Evolutionary conservation across 2,113 vertebrate species (phyloP), one percentile per base, ranked within the genome.

Genomic region (Tachysurus fulvidraco): DNA sequence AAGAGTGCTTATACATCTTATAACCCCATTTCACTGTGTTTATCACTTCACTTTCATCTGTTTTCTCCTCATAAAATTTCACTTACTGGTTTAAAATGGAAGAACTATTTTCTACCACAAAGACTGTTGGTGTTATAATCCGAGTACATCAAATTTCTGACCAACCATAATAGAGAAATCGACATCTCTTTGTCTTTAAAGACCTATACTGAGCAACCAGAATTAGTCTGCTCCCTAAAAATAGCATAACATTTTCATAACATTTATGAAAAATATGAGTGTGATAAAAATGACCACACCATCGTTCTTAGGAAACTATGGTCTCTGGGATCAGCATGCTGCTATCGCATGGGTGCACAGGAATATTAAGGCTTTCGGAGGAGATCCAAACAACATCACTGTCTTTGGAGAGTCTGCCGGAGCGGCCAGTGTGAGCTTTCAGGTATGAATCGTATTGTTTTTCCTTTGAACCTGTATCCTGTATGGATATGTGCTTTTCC

Each of bases 331-430:
- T 87, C 98, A 99, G 95, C 97, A 98, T 3, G 96, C 97, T 83
- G 98, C 96, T 88, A 98, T 99, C 0, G 93, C 96, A 1, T 99
- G 98, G 98, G 98, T 99, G 81, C 95, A 98, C 95, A 96, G 97
- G 89, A 99, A 99, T 91, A 99, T 99, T 59, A 93, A 80, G 0
- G 94, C 94, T 23, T 99, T 99, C 12, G 98, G 98, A 1, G 98
- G 98, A 0, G 95, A 98, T 91, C 96, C 97, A 0, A 59, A 94
- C 83, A 99, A 96, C 91, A 95, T 99, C 91, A 98, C 97, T 25
- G 1, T 99, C 91, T 99, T 99, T 41, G 98, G 98, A 83, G 97
- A 99, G 64, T 99, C 98, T 0, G 98, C 98, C 0, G 98, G 98
- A 19, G 95, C 5, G 0, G 91, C 64, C 86, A 97, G 96, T 0